Base-by-base conservation (phyloP, 2,888 invertebrate species). In the Synanthedon tipuliformis region DNA sequence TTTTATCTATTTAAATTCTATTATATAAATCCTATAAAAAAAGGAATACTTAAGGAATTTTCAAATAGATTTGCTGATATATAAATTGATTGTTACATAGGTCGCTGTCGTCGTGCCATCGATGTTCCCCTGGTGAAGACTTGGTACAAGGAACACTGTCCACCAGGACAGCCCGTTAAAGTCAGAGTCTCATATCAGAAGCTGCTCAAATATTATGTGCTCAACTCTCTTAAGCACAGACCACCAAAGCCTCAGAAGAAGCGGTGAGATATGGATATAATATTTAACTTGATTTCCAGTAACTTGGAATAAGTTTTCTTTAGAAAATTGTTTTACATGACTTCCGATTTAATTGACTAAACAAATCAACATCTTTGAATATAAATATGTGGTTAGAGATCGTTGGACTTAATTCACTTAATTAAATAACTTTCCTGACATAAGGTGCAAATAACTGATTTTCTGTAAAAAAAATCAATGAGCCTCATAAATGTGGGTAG, bases 111-210 rank as follows among this genome's bases (percentile, higher is more conserved):
- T 50, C 91, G 99, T 61, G 98, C 99, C 1, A 94, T 99, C 55
- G 99, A 99, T 78, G 94, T 99, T 51, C 99, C 99, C 0, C 81
- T 99, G 41, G 99, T 99, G 1, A 99, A 99, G 83, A 92, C 94
- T 1, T 99, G 99, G 99, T 98, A 96, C 76, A 92, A 96, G 70
- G 96, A 96, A 71, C 96, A 97, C 73, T 95, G 95, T 68, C 97
- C 97, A 0, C 96, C 97, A 0, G 95, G 96, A 1, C 96, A 96
- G 86, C 99, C 99, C 0, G 99, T 99, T 0, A 99, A 99, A 90
- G 99, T 99, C 41, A 91, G 99, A 58, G 99, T 99, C 40, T 99
- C 99, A 51, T 99, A 99, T 75, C 99, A 99, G 79, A 99, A 99
- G 74, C 88, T 99, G 41, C 89, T 99, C 51, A 99, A 99, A 78